A percentile compares a stretch with the other conserved stretches of the same genome.
phyloP scores from a whole-genome alignment of 2,113 vertebrate species.

The Speoplatyrhinus poulsoni region DNA sequence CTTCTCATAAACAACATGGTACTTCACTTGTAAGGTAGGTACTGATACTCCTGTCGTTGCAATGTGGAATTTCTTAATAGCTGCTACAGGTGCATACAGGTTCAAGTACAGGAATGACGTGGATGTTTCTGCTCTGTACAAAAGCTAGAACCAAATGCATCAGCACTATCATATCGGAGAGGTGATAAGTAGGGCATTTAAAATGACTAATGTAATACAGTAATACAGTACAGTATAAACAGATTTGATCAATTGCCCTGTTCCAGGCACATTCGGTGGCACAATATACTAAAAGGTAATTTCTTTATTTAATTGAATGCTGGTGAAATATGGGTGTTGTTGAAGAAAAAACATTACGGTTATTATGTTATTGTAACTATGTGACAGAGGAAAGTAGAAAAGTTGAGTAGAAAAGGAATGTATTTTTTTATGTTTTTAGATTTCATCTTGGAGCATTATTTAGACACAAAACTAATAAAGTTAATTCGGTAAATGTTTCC shows the following conservation, averaged over 20 bases:
- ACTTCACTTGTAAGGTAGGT: constrained; percentile 18
- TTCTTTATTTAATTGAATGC: background rate
- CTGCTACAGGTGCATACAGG: too few relatives aligned
- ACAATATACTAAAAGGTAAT: constrained; percentile 25
- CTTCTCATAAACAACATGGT: constrained; percentile 7
- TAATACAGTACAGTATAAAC: constrained; percentile 4
- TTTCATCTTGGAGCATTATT: background rate
- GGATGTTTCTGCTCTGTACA: too few relatives aligned
- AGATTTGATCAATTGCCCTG: constrained; percentile 8
- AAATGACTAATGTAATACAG: constrained; percentile 36
- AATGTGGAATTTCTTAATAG: background rate
- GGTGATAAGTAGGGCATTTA: constrained; percentile 57
- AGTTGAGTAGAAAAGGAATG: background rate
- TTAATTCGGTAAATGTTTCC: background rate
- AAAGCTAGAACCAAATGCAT: constrained; percentile 42
- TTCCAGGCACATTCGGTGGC: constrained; percentile 23
- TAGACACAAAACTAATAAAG: background rate
- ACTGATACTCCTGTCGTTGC: background rate
- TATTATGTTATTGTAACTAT: background rate
- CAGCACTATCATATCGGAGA: constrained; percentile 66
- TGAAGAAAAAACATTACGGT: background rate
- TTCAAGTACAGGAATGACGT: background rate
- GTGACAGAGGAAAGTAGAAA: background rate
- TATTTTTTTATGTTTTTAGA: background rate
- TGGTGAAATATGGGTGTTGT: background rate